Evolutionary conservation across 2,797 vertebrate species (phyloP), one percentile per base, ranked within the genome.

Genomic region (Loriculus beryllinus): DNA sequence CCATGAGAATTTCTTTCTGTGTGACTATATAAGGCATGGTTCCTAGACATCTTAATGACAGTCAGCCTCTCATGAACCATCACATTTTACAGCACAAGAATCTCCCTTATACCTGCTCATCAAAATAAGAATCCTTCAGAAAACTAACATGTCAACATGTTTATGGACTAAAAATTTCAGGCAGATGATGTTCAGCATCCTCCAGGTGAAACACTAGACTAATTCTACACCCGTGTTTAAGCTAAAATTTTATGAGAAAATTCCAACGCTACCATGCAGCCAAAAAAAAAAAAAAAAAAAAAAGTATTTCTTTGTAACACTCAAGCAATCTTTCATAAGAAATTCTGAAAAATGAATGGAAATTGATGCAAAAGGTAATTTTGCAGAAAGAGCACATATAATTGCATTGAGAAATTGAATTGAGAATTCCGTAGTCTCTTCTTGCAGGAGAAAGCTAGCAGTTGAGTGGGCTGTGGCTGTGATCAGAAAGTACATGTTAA

Each of bases 1-100:
- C 96, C 96, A 96, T 95, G 93, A 93, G 94, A 76, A 93, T 96
- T 92, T 92, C 79, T 96, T 95, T 94, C 69, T 68, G 8, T 83
- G n/a, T 90, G 82, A 81, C 96, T 94, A 93, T 91, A 94, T 90
- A 95, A 91, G 95, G 91, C 72, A 95, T 62, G 52, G 72, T 85
- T 94, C 87, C 89, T 89, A 93, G 79, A 92, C 20, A 0, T 75
- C 63, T 91, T 93, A 92, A 92, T 91, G 94, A 92, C 56, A 96
- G 92, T 74, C 75, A 92, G 79, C 43, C n/a, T 89, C 77, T 90
- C 62, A 68, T n/a, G 62, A 94, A 62, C 57, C 62, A 86, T 40
- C 60, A 82, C 51, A 86, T 90, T 93, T 88, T 74, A 74, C 56
- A 84, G 81, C 56, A 82, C n/a, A 79, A 88, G 59, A 95, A 76